phyloP scores from a whole-genome alignment of 2,888 invertebrate genomes.

The Enoplolaimus lenunculus region DNA sequence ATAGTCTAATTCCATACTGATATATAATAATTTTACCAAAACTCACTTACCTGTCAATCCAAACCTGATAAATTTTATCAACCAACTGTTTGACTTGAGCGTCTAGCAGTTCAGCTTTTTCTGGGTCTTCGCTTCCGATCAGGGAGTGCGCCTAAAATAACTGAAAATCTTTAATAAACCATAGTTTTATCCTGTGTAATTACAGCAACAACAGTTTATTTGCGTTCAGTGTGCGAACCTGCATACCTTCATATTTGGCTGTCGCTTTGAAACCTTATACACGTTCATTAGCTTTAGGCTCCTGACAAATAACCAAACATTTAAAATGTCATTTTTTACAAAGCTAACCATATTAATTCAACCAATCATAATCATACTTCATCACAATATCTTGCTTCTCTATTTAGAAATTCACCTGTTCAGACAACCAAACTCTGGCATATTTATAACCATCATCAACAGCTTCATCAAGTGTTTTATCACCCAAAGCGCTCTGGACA shows the following conservation, averaged over 20 bases:
- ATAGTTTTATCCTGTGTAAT: no score
- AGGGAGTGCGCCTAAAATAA: constrained; percentile 29
- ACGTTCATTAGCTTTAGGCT: no score
- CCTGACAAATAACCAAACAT: no score
- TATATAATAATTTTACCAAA: background rate
- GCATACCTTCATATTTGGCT: no score
- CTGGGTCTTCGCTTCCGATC: constrained; percentile 33
- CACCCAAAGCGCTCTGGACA: constrained; percentile 34
- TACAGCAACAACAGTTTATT: no score
- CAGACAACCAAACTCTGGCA: constrained; percentile 34
- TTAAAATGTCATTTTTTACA: background rate
- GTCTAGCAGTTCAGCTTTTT: constrained; percentile 37
- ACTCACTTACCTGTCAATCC: background rate
- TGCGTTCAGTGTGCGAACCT: no score
- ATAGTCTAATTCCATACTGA: no score
- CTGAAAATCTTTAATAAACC: no score
- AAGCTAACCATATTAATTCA: background rate
- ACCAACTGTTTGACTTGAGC: constrained; percentile 36
- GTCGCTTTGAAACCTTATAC: no score
- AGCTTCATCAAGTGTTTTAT: constrained; percentile 36
- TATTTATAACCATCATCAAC: constrained; percentile 38
- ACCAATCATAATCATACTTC: background rate
- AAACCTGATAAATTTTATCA: constrained; percentile 36
- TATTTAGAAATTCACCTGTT: no score
- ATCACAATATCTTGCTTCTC: no score